phyloP scores from a whole-genome alignment of 2,113 vertebrate genomes.

The Marmota monax region DNA sequence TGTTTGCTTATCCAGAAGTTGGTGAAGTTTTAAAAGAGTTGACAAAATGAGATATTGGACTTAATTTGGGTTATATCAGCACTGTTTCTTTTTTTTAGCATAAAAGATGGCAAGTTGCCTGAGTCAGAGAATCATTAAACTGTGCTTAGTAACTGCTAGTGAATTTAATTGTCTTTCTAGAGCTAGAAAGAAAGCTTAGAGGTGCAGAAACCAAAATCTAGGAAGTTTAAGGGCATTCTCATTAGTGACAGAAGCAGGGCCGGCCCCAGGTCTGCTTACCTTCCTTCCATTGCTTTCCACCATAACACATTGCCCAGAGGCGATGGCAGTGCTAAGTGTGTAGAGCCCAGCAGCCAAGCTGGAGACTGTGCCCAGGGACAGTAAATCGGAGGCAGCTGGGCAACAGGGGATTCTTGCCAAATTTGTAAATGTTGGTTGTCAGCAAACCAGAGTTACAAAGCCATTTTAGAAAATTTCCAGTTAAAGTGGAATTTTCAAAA shows the following conservation, averaged over 20 bases:
- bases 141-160: not conserved
- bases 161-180: not conserved
- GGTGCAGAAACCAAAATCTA: not conserved
- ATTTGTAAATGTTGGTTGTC: constrained; percentile 67
- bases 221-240: not conserved
- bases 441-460: constrained; percentile 56
- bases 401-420: constrained; percentile 44
- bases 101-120: not conserved
- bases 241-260: constrained; percentile 31
- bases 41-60: not conserved
- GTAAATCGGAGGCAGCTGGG: constrained; percentile 64
- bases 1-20: not conserved
- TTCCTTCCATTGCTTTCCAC: not conserved
- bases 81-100: not conserved
- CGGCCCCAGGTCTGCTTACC: not conserved
- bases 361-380: constrained; percentile 27
- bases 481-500: constrained; percentile 71
- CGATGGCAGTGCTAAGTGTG: not conserved
- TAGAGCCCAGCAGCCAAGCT: not conserved
- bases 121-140: not conserved
- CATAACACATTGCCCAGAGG: not conserved
- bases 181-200: not conserved
- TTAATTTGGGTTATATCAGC: constrained; percentile 18
- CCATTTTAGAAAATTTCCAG: constrained; percentile 75
- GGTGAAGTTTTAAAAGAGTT: constrained; percentile 29